Evolutionary conservation across 2,797 vertebrate species (phyloP), one percentile per base, ranked within the genome.

Genomic region (Hydrocynus forskahlii): DNA sequence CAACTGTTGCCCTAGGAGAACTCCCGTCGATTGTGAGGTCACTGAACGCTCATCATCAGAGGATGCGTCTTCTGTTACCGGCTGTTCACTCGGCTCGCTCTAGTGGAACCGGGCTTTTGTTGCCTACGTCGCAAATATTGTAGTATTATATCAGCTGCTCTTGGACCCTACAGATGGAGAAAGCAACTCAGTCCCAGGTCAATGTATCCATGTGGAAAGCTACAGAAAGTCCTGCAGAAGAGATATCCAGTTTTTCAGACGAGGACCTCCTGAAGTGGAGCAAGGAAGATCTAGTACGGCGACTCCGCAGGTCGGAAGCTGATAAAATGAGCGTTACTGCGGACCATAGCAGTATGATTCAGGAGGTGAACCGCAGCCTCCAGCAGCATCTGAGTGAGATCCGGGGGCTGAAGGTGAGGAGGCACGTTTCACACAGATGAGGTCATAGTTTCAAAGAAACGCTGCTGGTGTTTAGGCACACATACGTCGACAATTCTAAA

Each of bases 331-430:
- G 97, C 93, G 96, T 96, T 99, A 29, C 29, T 29, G 29, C 3
- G 29, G 29, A 29, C 29, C 29, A 29, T 29, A 29, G 29, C 29
- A 29, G 29, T 29, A 29, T 29, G 87, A 99, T 99, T 93, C 96
- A 97, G 12, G 97, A 99, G 93, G 97, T 99, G 91, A 99, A 99
- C 91, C 97, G 97, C 83, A 97, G 97, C 85, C 95, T 99, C 68
- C 97, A 99, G 94, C 29, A 98, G 78, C 97, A 99, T 92, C 93
- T 99, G 72, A 97, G 96, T 89, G 97, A 99, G 95, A 99, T 99
- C 92, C 95, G 97, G 81, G 97, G 97, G 85, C 94, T 99, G 91
- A 99, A 98, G 97, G 97, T 98, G 95, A 95, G 94, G 55, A 74
- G 45, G 86, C 84, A 89, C 84, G 85, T 87, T 76, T 78, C 9